Conservation (phyloP, 2,888 invertebrate species). For the Apamea crenata region DNA sequence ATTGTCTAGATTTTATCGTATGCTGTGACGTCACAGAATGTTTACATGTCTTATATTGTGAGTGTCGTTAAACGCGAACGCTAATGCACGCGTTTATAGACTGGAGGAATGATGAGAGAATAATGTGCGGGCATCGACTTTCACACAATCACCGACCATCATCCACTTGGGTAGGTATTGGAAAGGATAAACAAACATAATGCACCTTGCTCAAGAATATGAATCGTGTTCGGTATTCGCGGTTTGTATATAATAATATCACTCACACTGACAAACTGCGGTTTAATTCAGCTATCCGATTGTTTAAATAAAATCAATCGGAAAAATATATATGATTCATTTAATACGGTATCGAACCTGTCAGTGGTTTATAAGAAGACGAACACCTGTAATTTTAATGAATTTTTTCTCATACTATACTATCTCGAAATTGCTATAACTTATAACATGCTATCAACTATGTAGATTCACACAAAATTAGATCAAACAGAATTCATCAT, state of each 20-base stretch:
- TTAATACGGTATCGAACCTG: background rate
- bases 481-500: conserved; percentile 11
- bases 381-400: background rate
- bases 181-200: conserved; percentile 53
- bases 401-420: background rate
- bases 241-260: conserved; percentile 8
- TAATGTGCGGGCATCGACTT: conserved; percentile 51
- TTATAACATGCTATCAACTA: conserved; percentile 7
- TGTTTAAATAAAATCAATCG: background rate
- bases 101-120: conserved; percentile 57
- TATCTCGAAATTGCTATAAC: background rate
- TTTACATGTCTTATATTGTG: conserved; percentile 28
- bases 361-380: background rate
- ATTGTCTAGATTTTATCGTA: conserved; percentile 73
- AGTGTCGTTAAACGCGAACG: conserved; percentile 34
- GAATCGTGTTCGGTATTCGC: background rate
- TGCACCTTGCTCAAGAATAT: conserved; percentile 18
- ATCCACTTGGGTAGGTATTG: conserved; percentile 39
- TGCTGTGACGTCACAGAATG: conserved; percentile 58
- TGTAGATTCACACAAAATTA: background rate
- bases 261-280: background rate
- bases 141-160: conserved; percentile 56
- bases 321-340: background rate
- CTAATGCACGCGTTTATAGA: conserved; percentile 47
- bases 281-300: background rate